Evolutionary conservation across 2,888 invertebrate species (phyloP), one percentile per base, ranked within the genome.

Genomic region (Microplitis manilae): DNA sequence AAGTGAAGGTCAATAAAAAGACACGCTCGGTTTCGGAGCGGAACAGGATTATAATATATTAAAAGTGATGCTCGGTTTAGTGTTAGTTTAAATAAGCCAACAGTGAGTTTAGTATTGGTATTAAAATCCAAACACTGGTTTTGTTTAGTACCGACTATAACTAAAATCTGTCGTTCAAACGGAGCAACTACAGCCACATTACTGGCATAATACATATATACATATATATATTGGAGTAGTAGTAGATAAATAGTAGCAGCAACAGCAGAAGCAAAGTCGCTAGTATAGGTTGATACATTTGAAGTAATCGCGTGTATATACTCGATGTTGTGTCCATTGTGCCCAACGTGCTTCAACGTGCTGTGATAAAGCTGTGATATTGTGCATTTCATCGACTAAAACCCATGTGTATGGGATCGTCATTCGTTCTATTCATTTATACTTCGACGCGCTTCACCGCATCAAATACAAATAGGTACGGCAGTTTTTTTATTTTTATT

Each of bases 301-400:
- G 13, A 70, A 70, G 50, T 70, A 50, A 50, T 60, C 70, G 74
- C 65, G 60, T 71, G 76, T 78, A 39, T 67, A 38, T 59, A 69
- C 67, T 50, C 38, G 73, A 13, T 62, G 39, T 74, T 64, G 62
- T 65, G 76, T 71, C 77, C 76, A 75, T 77, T 77, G 79, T 78
- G 64, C 79, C 77, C 69, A 79, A 78, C 50, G 50, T 50, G 50
- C 73, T 77, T 76, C 69, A 80, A 82, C 79, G 81, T 82, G 81
- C 82, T 84, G 83, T 83, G 84, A 83, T 84, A 84, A 82, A 82
- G 77, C 72, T 83, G 84, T 83, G 85, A 84, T 83, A 84, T 81
- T 80, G 79, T 78, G 81, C 76, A 77, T 80, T 80, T 67, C 75
- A 40, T 67, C 75, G 50, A 39, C 61, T 68, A 72, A 50, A 15